phyloP scores from a whole-genome alignment of 2,113 vertebrate genomes.

The Thunnus thynnus region DNA sequence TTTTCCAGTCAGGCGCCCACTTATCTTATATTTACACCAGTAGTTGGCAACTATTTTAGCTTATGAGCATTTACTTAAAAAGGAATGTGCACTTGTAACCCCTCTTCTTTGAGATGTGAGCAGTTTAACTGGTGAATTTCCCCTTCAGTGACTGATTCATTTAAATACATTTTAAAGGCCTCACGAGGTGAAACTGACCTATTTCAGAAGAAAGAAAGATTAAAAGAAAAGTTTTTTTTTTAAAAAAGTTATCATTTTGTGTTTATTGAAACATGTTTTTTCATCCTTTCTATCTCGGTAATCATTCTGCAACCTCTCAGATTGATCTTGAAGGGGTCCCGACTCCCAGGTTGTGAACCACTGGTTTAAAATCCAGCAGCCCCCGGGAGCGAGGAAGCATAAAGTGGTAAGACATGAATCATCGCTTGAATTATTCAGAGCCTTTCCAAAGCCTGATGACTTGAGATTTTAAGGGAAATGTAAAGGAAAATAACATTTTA shows the following conservation, averaged over 20 bases:
- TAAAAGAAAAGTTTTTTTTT: neutral
- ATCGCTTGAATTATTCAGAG: conserved; percentile 44
- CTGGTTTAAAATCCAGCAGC: neutral
- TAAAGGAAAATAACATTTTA: conserved; percentile 21
- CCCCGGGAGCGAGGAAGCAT: neutral
- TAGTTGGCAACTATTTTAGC: neutral
- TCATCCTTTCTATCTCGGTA: neutral
- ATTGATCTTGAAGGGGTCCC: neutral
- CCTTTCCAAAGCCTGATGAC: neutral
- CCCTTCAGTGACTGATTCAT: conserved; percentile 6
- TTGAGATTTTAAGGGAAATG: conserved; percentile 15
- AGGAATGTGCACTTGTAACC: conserved; percentile 16
- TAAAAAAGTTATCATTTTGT: too few species aligned
- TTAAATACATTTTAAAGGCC: neutral
- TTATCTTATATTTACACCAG: conserved; percentile 13
- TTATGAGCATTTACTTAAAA: neutral
- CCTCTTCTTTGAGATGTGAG: neutral
- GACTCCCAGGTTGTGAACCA: conserved; percentile 9
- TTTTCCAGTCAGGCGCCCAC: neutral
- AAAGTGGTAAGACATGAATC: conserved; percentile 8
- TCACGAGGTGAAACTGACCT: neutral
- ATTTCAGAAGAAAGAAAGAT: neutral
- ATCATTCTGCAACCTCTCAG: conserved; percentile 17
- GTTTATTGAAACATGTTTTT: neutral
- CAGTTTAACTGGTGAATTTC: conserved; percentile 2